Base-by-base conservation (phyloP, 1,140 invertebrate genomes). In the Rhizoglyphus robini region DNA sequence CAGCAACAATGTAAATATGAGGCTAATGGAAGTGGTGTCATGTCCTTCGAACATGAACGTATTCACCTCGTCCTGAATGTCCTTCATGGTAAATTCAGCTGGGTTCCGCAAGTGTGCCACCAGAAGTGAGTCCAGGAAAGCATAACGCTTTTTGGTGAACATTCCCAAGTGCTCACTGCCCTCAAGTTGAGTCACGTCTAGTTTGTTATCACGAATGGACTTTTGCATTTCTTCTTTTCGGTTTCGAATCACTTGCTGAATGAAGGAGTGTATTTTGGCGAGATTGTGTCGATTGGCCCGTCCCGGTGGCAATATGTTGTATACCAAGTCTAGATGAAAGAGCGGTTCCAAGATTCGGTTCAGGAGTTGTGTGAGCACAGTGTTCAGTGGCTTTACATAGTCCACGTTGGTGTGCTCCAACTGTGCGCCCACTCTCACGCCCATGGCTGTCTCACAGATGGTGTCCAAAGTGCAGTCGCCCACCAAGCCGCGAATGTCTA, bases 361-460 rank as follows among this genome's bases (percentile, higher is more conserved):
- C 38, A 63, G 62, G 4, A 62, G 51, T 15, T 25, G 62, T 25
- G 20, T 58, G 8, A 63, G 36, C 8, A 30, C 62, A 63, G 23
- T 8, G 20, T 54, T 54, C 23, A 54, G 15, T 5, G 51, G 51
- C 15, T 32, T 23, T 11, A 54, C 31, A 32, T 54, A 54, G 8
- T 54, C 51, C 8, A 54, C 20, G 20, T 54, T 54, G 51, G 36
- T 41, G 18, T 75, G 76, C 69, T 84, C 75, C 63, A 75, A 76
- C 75, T 88, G 86, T 3, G 84, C 83, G 73, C 83, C 80, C 8
- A 88, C 79, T 72, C 79, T 78, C 63, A 79, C 76, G 47, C 88
- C 88, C 87, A 91, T 90, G 8, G 87, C 87, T 65, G 87, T 88
- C 76, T 90, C 87, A 73, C 86, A 88, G 8, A 83, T 82, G 46